A percentile compares a stretch with the other conserved stretches of the same genome.
These are phyloP conservation scores for Timema podura DNA, from an alignment of 2,888 invertebrate genomes.

Conservation along the genomic window DNA sequence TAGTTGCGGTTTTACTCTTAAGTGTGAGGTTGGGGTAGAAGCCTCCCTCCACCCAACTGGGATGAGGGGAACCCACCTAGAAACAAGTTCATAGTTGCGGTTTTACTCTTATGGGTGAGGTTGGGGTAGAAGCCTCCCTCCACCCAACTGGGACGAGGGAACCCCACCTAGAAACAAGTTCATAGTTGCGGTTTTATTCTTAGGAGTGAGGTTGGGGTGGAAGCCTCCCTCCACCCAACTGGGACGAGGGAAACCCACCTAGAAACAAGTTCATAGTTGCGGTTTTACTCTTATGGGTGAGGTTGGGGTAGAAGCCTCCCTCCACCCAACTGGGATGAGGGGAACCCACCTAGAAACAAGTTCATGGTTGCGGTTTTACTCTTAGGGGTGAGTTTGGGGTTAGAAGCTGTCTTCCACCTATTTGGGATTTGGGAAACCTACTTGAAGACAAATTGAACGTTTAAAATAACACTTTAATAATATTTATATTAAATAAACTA, in stretches of 20 bases:
- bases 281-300: conserved; percentile 40
- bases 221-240: conserved; percentile 50
- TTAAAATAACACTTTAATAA: too few species aligned
- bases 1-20: too few species aligned
- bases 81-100: too few species aligned
- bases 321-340: conserved; percentile 50
- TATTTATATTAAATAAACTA: too few species aligned
- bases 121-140: too few species aligned
- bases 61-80: conserved; percentile 49
- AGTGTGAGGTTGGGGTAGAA: conserved; percentile 47
- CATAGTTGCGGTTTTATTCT: too few species aligned
- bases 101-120: conserved; percentile 34
- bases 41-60: conserved; percentile 48
- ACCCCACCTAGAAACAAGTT: conserved; percentile 44
- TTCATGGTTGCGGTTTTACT: too few species aligned
- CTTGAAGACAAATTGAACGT: conserved; percentile 41
- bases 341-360: conserved; percentile 49
- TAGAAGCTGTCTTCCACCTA: too few species aligned
- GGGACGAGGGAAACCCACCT: conserved; percentile 49
- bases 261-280: too few species aligned
- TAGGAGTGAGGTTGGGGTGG: conserved; percentile 44
- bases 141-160: too few species aligned
- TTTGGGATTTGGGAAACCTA: conserved; percentile 48
- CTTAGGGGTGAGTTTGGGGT: too few species aligned
- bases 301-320: conserved; percentile 49